Evolutionary conservation across 2,888 invertebrate species (phyloP).

Genomic region (Drosophila nr. perissopoda): DNA sequence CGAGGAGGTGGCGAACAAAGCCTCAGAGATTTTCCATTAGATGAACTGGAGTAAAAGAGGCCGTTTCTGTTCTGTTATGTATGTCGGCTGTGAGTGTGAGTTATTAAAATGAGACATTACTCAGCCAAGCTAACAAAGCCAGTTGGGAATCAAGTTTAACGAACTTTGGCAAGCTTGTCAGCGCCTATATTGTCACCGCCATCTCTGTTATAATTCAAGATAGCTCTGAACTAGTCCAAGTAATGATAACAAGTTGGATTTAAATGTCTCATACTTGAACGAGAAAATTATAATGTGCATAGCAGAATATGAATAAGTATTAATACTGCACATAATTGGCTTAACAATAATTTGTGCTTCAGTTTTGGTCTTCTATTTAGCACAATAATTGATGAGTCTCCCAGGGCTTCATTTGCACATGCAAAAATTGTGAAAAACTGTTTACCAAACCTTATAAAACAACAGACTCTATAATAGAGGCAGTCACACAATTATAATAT

Average conservation of each 20-base stretch:
- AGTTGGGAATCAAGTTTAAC: constrained; percentile 32
- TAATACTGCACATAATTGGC: background rate
- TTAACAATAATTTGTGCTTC: background rate
- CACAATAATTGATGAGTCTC: background rate
- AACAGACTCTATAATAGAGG: background rate
- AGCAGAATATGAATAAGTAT: background rate
- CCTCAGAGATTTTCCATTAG: constrained; percentile 32
- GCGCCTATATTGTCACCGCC: constrained; percentile 7
- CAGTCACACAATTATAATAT: background rate
- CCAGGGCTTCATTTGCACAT: background rate
- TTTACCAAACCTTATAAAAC: background rate
- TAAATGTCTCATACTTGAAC: background rate
- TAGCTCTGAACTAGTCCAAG: background rate
- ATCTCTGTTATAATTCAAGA: background rate
- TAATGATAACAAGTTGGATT: constrained; percentile 3
- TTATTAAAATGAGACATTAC: constrained; percentile 24
- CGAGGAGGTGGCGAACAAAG: constrained; percentile 19
- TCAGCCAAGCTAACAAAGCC: constrained; percentile 16
- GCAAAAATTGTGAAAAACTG: background rate
- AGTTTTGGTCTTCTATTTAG: background rate
- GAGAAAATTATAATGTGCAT: background rate
- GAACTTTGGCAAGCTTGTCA: constrained; percentile 7
- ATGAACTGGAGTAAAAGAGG: constrained; percentile 27
- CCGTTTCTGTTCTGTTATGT: constrained; percentile 8
- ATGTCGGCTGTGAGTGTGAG: background rate